Evolutionary conservation across 2,113 vertebrate genomes (phyloP), one percentile per base, ranked within the genome.

Genomic region (Salvelinus fontinalis): DNA sequence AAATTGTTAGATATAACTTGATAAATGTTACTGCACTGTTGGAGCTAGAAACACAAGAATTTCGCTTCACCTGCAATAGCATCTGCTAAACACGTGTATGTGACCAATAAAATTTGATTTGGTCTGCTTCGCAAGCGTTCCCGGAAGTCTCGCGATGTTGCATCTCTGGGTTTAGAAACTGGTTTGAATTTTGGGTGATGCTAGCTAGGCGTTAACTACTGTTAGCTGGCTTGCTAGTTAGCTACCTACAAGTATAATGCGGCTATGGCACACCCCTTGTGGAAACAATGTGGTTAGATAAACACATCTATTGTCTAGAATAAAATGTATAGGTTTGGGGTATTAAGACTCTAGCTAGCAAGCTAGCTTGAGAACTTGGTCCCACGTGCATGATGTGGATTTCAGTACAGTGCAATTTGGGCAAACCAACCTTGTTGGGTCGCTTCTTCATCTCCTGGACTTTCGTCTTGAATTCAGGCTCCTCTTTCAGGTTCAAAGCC

Each of bases 391-490:
- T 64, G 60, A 3, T 3, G 12, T 54, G 51, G 13, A 4, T 16
- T 54, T 54, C 9, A 44, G 39, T 9, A 9, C 39, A 62, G 59
- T 29, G 65, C 8, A 44, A 6, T 67, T 24, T 27, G 24, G 24
- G 12, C 1, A 22, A 2, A 70, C 88, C 65, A 79, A 95, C 94
- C 93, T 88, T 87, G 31, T 20, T 70, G 4, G 71, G 65, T 3
- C 87, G 90, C 73, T 86, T 93, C 77, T 93, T 90, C 26, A 84
- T 89, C 13, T 90, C 88, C 54, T 88, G 90, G 1, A 96, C 91
- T 71, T 93, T 93, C 84, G 92, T 91, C 83, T 85, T 90, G 77
- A 95, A 96, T 71, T 92, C 87, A 0, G 71, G 73, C 51, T 97
- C 95, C 3, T 94, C 85, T 6, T 88, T 67, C 0, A 89, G 92